These are phyloP conservation scores for Phycodurus eques DNA, from an alignment of 2,113 vertebrate genomes.

Conservation along the genomic window DNA sequence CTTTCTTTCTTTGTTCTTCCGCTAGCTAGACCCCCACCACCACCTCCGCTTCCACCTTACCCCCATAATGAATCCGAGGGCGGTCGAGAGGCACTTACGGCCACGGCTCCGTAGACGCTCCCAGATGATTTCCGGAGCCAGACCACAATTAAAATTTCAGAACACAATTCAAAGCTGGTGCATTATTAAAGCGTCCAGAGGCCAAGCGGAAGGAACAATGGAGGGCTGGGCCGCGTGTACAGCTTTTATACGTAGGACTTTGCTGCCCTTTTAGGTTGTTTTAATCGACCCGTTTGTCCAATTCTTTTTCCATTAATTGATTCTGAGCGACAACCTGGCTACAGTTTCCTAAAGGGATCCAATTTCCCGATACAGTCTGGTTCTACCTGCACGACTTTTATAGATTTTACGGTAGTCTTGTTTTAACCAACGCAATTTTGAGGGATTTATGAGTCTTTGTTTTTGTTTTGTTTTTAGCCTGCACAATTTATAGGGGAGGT, in stretches of 20 bases:
- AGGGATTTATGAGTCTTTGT: not conserved
- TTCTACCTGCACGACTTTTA: not conserved
- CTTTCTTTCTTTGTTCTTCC: constrained; percentile 20
- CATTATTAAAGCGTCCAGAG: constrained; percentile 69
- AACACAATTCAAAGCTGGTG: constrained; percentile 64
- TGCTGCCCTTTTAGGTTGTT: not conserved
- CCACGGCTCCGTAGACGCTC: constrained; percentile 28
- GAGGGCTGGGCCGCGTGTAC: constrained; percentile 23
- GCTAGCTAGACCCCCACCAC: not conserved
- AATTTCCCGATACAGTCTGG: not conserved
- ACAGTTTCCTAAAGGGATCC: not conserved
- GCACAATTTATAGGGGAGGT: not conserved
- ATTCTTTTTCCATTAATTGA: not conserved
- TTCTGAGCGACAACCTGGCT: not conserved
- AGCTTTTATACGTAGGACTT: not conserved
- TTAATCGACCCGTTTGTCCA: not conserved
- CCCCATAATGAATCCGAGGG: constrained; percentile 46
- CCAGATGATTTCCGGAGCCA: constrained; percentile 68
- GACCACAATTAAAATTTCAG: constrained; percentile 75
- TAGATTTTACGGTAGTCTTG: not conserved
- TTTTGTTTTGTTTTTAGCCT: too few relatives aligned
- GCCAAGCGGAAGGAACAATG: constrained; percentile 42
- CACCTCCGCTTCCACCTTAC: not conserved
- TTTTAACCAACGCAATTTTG: not conserved
- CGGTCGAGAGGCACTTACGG: constrained; percentile 61